A percentile compares a stretch with the other conserved stretches of the same genome.
These are phyloP conservation scores for Ditula angustiorana DNA, from an alignment of 2,888 invertebrate species.

Conservation along the genomic window DNA sequence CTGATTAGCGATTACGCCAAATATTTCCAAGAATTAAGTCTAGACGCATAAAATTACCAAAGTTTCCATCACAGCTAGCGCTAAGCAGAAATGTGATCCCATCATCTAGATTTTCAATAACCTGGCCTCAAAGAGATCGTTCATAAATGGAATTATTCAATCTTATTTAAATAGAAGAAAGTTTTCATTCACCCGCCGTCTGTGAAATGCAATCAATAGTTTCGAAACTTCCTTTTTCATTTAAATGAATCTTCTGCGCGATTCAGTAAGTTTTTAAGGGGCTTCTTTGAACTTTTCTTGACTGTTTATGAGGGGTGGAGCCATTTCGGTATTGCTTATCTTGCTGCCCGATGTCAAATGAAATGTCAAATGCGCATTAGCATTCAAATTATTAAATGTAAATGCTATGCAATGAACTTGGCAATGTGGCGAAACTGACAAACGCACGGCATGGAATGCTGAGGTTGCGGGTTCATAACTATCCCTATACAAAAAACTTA, in stretches of 20 bases:
- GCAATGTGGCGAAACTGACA: too few species aligned
- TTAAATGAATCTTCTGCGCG: conserved; percentile 35
- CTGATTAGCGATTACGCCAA: too few species aligned
- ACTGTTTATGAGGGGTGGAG: neutral
- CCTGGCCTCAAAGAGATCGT: conserved; percentile 29
- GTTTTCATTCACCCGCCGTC: conserved; percentile 31
- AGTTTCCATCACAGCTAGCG: neutral
- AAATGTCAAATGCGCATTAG: neutral
- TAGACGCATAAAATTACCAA: neutral
- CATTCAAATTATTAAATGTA: too few species aligned
- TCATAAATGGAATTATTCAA: conserved; percentile 36
- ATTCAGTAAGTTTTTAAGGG: conserved; percentile 26
- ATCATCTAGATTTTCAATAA: conserved; percentile 33
- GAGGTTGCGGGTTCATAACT: too few species aligned
- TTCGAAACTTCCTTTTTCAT: conserved; percentile 37
- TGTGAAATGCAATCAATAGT: conserved; percentile 37
- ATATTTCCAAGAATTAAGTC: neutral
- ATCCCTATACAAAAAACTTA: too few species aligned
- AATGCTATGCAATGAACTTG: too few species aligned
- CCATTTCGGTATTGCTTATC: neutral
- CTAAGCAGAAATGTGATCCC: conserved; percentile 2
- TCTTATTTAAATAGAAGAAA: conserved; percentile 36
- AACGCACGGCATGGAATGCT: too few species aligned
- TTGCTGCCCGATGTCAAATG: neutral
- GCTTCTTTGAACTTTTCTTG: conserved; percentile 5